Conservation (phyloP, 2,888 invertebrate genomes). For the Gryllus longicercus region DNA sequence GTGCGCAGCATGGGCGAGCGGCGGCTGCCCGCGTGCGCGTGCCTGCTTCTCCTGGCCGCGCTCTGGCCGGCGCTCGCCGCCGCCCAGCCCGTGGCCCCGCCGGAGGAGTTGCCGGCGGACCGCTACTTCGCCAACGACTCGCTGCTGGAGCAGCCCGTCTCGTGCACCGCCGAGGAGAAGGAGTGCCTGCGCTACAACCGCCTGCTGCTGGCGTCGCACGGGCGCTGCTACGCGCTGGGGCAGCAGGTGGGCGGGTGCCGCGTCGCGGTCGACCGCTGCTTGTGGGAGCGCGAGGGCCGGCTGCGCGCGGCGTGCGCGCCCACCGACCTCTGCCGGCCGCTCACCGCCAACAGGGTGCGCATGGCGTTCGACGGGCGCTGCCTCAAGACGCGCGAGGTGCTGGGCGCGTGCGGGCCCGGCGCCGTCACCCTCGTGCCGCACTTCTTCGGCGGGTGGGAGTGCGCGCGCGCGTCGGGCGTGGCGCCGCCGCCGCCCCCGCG, state of each 20-base stretch:
- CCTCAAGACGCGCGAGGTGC: not conserved
- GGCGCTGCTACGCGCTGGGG: not conserved
- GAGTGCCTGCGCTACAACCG: not conserved
- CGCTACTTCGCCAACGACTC: not conserved
- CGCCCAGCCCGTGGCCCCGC: no score
- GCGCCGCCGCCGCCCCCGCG: not conserved
- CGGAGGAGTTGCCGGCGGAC: no score
- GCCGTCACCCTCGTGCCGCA: not conserved
- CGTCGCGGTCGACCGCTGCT: not conserved
- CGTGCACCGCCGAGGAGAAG: not conserved
- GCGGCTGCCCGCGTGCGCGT: no score
- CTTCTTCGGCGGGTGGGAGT: not conserved
- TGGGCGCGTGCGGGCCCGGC: not conserved
- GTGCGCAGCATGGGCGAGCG: no score
- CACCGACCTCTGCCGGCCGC: not conserved
- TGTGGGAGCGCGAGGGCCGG: not conserved
- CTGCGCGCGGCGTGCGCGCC: not conserved
- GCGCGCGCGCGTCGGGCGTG: not conserved
- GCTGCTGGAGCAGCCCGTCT: not conserved
- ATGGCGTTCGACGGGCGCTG: not conserved
- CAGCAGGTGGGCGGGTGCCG: not conserved
- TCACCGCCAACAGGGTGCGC: not conserved
- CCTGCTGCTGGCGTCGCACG: not conserved
- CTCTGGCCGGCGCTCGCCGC: no score
- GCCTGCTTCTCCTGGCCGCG: no score